phyloP scores from a whole-genome alignment of 1,140 invertebrate genomes.

The Pseudomyrmex pallidus region DNA sequence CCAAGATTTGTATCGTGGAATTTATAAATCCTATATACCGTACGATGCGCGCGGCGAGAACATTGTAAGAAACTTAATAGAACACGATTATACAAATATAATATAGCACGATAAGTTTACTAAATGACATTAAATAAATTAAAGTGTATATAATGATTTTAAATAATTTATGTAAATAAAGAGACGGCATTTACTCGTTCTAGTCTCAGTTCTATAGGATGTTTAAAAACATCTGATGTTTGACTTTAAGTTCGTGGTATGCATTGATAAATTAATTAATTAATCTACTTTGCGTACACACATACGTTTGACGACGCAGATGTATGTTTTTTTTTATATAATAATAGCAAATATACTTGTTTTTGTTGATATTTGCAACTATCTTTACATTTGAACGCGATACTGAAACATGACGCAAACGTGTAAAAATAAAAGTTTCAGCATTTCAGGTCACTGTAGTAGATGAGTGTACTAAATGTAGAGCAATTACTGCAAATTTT shows the following conservation, averaged over 20 bases:
- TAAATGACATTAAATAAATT: slow-evolving; percentile 10
- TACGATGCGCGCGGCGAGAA: background rate
- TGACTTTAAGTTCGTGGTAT: too few relatives aligned
- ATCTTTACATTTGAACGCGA: background rate
- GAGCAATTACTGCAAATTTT: background rate
- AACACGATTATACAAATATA: slow-evolving; percentile 31
- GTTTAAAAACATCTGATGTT: background rate
- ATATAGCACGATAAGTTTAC: slow-evolving; percentile 3
- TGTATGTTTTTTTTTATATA: background rate
- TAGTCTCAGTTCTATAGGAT: background rate
- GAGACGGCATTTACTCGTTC: background rate
- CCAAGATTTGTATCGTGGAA: slow-evolving; percentile 11
- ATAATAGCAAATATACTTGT: background rate
- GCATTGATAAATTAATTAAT: slow-evolving; percentile 27
- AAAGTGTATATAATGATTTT: too few relatives aligned
- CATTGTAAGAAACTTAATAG: slow-evolving; percentile 44
- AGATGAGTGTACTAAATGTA: background rate
- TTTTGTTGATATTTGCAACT: background rate
- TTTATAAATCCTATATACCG: background rate
- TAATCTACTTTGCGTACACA: background rate
- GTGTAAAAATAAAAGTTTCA: background rate
- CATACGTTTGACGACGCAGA: background rate
- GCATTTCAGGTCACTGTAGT: background rate
- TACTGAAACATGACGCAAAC: background rate
- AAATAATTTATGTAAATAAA: background rate